A percentile compares a stretch with the other conserved stretches of the same genome.
phyloP scores from a whole-genome alignment of 1,140 invertebrate species.

The Bombus soroeensis region DNA sequence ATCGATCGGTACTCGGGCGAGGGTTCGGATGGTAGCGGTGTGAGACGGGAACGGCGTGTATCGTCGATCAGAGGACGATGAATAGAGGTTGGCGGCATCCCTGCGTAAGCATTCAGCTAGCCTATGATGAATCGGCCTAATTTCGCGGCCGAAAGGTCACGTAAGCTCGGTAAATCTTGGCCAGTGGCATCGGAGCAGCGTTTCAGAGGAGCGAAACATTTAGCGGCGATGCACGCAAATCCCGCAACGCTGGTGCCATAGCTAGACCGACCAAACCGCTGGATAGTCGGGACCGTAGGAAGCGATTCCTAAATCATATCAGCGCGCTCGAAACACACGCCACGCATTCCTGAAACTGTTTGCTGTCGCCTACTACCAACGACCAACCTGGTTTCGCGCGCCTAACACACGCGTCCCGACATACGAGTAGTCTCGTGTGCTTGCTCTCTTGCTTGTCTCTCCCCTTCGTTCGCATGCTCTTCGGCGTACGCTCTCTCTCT shows the following conservation, averaged over 20 bases:
- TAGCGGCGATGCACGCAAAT: conserved; percentile 58
- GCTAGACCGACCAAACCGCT: conserved; percentile 6
- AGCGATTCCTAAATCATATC: conserved; percentile 78
- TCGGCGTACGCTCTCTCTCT: not conserved
- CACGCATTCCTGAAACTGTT: conserved; percentile 73
- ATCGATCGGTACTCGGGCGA: not conserved
- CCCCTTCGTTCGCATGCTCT: not conserved
- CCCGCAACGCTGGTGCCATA: conserved; percentile 10
- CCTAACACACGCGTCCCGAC: conserved; percentile 16
- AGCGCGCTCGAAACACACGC: conserved; percentile 72
- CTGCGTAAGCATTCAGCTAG: conserved; percentile 55
- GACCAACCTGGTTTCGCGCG: conserved; percentile 24
- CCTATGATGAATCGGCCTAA: conserved; percentile 78
- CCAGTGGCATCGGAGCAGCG: conserved; percentile 50
- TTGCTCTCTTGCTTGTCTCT: conserved; percentile 10
- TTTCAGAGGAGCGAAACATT: conserved; percentile 68
- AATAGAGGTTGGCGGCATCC: conserved; percentile 33
- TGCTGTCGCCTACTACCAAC: conserved; percentile 50
- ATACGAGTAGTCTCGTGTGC: conserved; percentile 2
- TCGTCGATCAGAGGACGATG: conserved; percentile 46
- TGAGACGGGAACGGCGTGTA: not conserved
- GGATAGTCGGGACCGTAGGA: conserved; percentile 49
- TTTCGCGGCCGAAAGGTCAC: conserved; percentile 77
- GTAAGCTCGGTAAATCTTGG: conserved; percentile 76
- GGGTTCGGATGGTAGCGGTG: not conserved